Evolutionary conservation across 2,888 invertebrate species (phyloP).

Genomic region (Mythimna lalbum): DNA sequence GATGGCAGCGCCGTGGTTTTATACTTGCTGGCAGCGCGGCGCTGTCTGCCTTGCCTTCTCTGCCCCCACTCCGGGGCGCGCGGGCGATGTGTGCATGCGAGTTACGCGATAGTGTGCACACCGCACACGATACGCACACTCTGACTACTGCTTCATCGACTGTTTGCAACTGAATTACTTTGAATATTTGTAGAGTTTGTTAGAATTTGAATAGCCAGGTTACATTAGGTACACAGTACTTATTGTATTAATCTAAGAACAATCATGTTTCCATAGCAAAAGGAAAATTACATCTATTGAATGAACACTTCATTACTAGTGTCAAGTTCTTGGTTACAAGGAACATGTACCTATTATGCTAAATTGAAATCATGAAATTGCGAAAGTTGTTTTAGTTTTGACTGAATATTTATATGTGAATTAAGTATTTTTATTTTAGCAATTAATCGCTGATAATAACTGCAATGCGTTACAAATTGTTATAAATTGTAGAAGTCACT

Average conservation of each 20-base stretch:
- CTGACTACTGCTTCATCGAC: conserved; percentile 61
- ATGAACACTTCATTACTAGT: conserved; percentile 1
- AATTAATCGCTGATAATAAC: conserved; percentile 2
- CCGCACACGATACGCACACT: conserved; percentile 72
- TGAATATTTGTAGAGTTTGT: conserved; percentile 71
- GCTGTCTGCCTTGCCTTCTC: conserved; percentile 70
- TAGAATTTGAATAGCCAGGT: conserved; percentile 56
- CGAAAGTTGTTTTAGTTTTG: conserved; percentile 22
- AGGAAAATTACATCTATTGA: not conserved
- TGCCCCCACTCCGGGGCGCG: conserved; percentile 63
- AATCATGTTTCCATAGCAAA: conserved; percentile 16
- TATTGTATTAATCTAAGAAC: conserved; percentile 30
- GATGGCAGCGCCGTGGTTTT: conserved; percentile 89
- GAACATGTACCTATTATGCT: conserved; percentile 2
- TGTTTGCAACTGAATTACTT: conserved; percentile 74
- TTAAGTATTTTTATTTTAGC: not conserved
- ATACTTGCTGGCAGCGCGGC: conserved; percentile 82
- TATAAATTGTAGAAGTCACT: not conserved
- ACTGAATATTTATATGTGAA: not conserved
- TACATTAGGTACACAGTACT: conserved; percentile 36
- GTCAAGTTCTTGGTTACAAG: conserved; percentile 24
- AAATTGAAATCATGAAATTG: conserved; percentile 19
- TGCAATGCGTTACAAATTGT: not conserved
- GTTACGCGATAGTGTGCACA: conserved; percentile 57
- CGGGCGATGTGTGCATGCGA: conserved; percentile 60